Base-by-base conservation (phyloP, 2,888 invertebrate genomes). In the Himalopsyche anomala region DNA sequence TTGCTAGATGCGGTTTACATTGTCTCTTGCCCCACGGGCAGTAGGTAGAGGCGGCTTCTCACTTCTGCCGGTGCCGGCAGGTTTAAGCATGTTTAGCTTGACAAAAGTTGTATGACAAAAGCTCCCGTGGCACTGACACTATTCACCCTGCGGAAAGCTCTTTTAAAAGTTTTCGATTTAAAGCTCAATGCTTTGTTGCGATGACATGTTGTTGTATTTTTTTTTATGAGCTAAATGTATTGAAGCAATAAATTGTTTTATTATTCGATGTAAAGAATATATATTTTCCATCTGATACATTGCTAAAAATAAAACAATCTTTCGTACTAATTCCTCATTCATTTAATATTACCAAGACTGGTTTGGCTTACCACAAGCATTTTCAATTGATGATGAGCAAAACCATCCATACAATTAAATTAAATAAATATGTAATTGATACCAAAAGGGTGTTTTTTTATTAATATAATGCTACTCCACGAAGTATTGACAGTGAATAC, bases 1-100 rank as follows among this genome's bases (percentile, higher is more conserved):
- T 82, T 55, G 54, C 74, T 69, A 83, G 74, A 69, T 83, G 83
- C 51, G 83, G 83, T 69, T 83, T 83, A 83, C 74, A 69, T 42
- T 83, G 36, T 11, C 74, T 15, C 12, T 74, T 74, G 74, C 12
- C 74, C 74, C 36, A 19, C 74, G 74, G 74, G 36, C 74, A 74
- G 38, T 74, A 19, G 74, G 38, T 74, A 38, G 36, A 74, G 74
- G 74, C 19, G 74, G 28, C 74, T n/a, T 62, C 62, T 62, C 62
- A 62, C 62, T 74, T 36, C 36, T 51, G 5, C 51, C 51, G 51
- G 51, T 51, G 51, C 36, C 74, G 36, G 28, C 74, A 36, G 74
- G 36, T 74, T 36, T 74, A 74, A 74, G 28, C 69, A 5, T 74
- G 74, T 15, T 74, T 74, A 74, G 74, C 38, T 74, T 74, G 74